These are phyloP conservation scores for Spodoptera picta DNA, from an alignment of 2,888 invertebrate species.

Conservation along the genomic window DNA sequence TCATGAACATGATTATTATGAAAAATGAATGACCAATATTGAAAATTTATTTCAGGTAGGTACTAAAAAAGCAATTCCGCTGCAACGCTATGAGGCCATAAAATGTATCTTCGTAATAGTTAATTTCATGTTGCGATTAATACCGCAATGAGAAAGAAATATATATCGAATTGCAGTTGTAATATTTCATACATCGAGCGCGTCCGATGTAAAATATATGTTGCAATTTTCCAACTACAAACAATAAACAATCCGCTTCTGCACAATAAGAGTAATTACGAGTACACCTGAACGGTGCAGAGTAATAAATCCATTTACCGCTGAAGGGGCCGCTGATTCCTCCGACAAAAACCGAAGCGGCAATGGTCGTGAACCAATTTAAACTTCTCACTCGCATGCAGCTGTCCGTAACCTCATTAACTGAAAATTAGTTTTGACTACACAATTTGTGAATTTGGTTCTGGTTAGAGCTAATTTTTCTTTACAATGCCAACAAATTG, in stretches of 20 bases:
- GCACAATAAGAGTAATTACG: conserved; percentile 82
- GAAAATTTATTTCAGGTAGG: no score
- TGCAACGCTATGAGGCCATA: neutral
- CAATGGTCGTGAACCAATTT: conserved; percentile 76
- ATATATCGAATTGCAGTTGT: conserved; percentile 39
- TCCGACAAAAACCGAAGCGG: conserved; percentile 78
- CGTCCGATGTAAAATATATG: conserved; percentile 46
- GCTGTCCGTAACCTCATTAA: conserved; percentile 76
- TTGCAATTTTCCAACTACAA: conserved; percentile 72
- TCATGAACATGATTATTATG: no score
- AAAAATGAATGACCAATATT: no score
- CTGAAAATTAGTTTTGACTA: conserved; percentile 69
- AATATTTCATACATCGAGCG: conserved; percentile 50
- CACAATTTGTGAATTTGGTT: conserved; percentile 52
- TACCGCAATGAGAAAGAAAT: conserved; percentile 29
- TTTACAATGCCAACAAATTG: conserved; percentile 27
- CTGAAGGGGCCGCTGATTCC: conserved; percentile 82
- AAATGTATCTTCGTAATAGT: conserved; percentile 16
- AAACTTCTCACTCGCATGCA: conserved; percentile 78
- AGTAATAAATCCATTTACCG: conserved; percentile 84
- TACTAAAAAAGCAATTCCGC: no score
- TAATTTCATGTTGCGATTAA: conserved; percentile 23
- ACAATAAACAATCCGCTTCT: conserved; percentile 77
- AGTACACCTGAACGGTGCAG: conserved; percentile 77
- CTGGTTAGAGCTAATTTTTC: conserved; percentile 33